Percentiles rank a stretch among this genome's conserved stretches.
Conservation (phyloP, 2,113 vertebrate species). For the Cebus imitator region DNA sequence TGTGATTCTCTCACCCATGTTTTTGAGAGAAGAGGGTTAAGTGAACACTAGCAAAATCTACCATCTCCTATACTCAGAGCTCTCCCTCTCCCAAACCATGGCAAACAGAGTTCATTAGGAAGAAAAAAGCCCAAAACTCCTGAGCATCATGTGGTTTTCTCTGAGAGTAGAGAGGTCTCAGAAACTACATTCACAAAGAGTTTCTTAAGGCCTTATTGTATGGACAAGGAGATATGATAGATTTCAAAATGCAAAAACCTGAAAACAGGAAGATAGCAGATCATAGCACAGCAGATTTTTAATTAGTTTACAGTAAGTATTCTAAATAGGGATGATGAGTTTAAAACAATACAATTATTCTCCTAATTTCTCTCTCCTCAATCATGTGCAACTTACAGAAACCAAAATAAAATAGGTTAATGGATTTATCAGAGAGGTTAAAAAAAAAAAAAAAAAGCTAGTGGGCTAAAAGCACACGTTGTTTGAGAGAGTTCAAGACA, state of each 20-base stretch:
- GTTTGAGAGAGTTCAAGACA: conserved; percentile 55
- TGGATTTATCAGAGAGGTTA: not conserved
- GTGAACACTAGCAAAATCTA: not conserved
- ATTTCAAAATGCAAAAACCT: conserved; percentile 22
- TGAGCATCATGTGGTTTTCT: conserved; percentile 2
- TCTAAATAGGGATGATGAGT: conserved; percentile 1
- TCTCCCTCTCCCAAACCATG: not conserved
- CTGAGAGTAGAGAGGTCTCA: not conserved
- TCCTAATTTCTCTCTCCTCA: not conserved
- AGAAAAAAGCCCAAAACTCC: not conserved
- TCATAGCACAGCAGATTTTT: not conserved
- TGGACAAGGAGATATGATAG: not conserved
- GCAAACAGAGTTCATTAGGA: not conserved
- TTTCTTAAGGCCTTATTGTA: not conserved
- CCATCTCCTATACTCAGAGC: not conserved
- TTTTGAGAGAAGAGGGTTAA: not conserved
- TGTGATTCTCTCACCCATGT: not conserved
- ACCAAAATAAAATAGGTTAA: conserved; percentile 30
- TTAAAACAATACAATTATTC: conserved; percentile 27
- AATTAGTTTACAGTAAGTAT: not conserved
- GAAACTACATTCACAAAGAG: not conserved
- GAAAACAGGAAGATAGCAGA: not conserved
- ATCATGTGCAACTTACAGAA: conserved; percentile 67
- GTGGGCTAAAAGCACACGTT: conserved; percentile 49
- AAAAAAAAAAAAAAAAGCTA: not conserved